These are phyloP conservation scores for Ferdinandea cuprea DNA, from an alignment of 2,888 invertebrate genomes.

Conservation along the genomic window DNA sequence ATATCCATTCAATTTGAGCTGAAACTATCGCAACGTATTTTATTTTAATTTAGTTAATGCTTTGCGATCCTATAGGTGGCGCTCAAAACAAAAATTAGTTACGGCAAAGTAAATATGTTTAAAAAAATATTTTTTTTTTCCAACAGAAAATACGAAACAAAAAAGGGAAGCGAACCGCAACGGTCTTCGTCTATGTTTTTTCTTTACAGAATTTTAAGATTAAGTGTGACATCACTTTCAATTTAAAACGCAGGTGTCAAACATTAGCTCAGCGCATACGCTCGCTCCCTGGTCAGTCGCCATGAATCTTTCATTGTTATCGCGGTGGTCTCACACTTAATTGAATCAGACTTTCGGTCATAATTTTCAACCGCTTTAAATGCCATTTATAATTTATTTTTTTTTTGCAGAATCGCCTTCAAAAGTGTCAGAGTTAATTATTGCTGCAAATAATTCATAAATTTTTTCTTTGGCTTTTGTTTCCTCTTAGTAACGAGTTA, in stretches of 20 bases:
- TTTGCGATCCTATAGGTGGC: too few species aligned
- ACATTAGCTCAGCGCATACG: neutral
- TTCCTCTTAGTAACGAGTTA: neutral
- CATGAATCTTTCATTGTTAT: conserved; percentile 14
- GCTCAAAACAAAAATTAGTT: too few species aligned
- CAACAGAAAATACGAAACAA: too few species aligned
- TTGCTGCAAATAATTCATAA: conserved; percentile 22
- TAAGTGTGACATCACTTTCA: conserved; percentile 13
- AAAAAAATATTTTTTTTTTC: too few species aligned
- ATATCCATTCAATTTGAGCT: too few species aligned
- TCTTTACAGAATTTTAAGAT: too few species aligned
- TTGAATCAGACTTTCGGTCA: conserved; percentile 25
- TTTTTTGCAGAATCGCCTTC: conserved; percentile 1
- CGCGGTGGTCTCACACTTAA: conserved; percentile 20
- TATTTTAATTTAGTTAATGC: too few species aligned
- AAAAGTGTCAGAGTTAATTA: neutral
- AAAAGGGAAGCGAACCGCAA: too few species aligned
- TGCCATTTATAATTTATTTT: conserved; percentile 4
- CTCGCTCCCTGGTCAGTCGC: neutral
- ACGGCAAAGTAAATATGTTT: too few species aligned
- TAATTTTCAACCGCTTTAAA: neutral
- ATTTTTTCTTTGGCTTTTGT: conserved; percentile 9
- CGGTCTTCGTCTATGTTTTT: too few species aligned
- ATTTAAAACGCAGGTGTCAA: conserved; percentile 32
- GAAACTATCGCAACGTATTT: too few species aligned